phyloP scores from a whole-genome alignment of 2,888 invertebrate genomes.

The Epistrophella euchroma region DNA sequence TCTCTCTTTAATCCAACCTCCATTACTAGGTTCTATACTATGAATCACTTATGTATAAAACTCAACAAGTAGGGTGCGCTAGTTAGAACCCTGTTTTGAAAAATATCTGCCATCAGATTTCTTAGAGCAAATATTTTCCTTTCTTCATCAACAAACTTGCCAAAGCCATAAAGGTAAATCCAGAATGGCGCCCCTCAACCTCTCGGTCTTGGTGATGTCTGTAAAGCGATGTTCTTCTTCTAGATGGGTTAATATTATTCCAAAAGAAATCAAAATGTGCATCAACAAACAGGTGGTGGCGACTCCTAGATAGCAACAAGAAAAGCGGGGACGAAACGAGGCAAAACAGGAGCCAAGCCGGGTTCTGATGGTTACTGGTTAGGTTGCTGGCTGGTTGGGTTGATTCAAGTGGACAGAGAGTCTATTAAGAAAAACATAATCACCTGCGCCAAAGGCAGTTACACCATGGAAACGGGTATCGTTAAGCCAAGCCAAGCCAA shows the following conservation, averaged over 20 bases:
- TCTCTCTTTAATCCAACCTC: not conserved
- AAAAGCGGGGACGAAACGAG: slow-evolving; percentile 6
- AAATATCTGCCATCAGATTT: slow-evolving; percentile 20
- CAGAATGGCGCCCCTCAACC: slow-evolving; percentile 4
- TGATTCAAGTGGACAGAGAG: slow-evolving; percentile 52
- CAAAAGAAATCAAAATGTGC: slow-evolving; percentile 49
- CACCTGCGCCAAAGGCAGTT: slow-evolving; percentile 64
- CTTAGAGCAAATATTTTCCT: slow-evolving; percentile 36
- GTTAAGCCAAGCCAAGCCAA: slow-evolving; percentile 20
- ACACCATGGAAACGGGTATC: slow-evolving; percentile 51
- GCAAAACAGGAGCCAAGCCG: slow-evolving; percentile 14
- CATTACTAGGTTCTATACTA: not conserved
- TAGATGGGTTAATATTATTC: slow-evolving; percentile 44
- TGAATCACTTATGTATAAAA: slow-evolving; percentile 10
- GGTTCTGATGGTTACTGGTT: slow-evolving; percentile 15
- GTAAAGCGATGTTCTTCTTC: not conserved
- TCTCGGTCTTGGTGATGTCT: not conserved
- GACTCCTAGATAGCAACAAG: slow-evolving; percentile 10
- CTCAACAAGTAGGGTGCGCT: slow-evolving; percentile 39
- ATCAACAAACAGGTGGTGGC: slow-evolving; percentile 56
- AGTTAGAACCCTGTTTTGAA: slow-evolving; percentile 30
- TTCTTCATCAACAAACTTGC: slow-evolving; percentile 22
- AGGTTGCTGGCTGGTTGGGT: not conserved
- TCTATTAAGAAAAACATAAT: slow-evolving; percentile 64
- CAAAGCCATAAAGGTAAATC: slow-evolving; percentile 41